Conservation (phyloP, 92 coral and sea anemone species). For the Palythoa caribaeorum region DNA sequence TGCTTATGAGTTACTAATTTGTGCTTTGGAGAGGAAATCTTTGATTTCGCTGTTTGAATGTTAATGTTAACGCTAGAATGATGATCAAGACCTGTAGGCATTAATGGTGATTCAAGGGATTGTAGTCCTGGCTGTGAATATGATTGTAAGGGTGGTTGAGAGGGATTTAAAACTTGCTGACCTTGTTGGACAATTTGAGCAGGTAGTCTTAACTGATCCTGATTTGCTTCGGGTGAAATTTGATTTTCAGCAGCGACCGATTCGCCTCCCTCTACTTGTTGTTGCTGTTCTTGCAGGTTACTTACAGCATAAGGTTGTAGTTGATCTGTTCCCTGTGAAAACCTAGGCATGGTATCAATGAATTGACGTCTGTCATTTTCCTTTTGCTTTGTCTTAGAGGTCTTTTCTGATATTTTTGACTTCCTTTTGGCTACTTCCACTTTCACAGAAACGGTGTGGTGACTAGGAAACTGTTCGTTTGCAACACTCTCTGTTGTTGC, state of each 20-base stretch:
- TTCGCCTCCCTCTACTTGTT: background rate
- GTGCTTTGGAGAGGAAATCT: constrained; percentile 18
- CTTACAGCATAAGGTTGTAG: background rate
- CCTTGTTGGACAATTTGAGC: constrained; percentile 16
- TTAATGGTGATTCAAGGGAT: background rate
- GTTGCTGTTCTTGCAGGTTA: constrained; percentile 10
- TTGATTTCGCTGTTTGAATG: constrained; percentile 83
- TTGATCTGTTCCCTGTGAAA: constrained; percentile 12
- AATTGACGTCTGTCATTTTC: constrained; percentile 18
- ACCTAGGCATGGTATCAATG: constrained; percentile 21
- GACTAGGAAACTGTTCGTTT: background rate
- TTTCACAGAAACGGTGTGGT: constrained; percentile 31
- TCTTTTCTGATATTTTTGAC: constrained; percentile 19
- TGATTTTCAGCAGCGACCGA: background rate
- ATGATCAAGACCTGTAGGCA: constrained; percentile 23
- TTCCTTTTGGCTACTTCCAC: constrained; percentile 44
- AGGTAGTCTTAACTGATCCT: background rate
- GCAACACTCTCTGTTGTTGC: background rate
- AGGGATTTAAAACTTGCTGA: constrained; percentile 2
- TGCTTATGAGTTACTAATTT: constrained; percentile 32
- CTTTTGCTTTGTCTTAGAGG: background rate
- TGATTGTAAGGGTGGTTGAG: constrained; percentile 7
- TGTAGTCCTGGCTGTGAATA: constrained; percentile 26
- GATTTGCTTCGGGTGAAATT: background rate
- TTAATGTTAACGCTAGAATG: constrained; percentile 77